Conservation (phyloP, 2,888 invertebrate genomes). For the Suillia variegata region DNA sequence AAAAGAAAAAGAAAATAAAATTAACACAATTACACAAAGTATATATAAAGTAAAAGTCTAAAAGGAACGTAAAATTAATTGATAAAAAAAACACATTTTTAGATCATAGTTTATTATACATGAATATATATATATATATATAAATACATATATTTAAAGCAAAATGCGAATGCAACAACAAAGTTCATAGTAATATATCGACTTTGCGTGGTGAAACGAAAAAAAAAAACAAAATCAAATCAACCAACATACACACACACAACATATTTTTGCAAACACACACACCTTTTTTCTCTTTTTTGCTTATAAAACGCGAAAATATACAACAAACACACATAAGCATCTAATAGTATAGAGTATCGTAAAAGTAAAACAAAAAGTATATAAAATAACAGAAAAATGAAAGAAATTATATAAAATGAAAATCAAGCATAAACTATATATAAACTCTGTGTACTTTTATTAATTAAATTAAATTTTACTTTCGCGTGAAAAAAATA, state of each 20-base stretch:
- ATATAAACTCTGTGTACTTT: conserved; percentile 19
- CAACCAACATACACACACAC: too few relatives aligned
- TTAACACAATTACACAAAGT: conserved; percentile 27
- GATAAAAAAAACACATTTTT: conserved; percentile 39
- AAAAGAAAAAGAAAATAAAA: conserved; percentile 19
- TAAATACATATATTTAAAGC: conserved; percentile 29
- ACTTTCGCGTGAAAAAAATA: conserved; percentile 17
- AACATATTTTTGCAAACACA: neutral
- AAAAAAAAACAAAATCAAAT: neutral
- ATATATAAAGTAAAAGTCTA: conserved; percentile 16
- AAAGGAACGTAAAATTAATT: conserved; percentile 21
- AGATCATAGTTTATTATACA: conserved; percentile 35
- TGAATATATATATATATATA: conserved; percentile 28
- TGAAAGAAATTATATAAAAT: conserved; percentile 16
- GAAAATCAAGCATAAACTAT: neutral
- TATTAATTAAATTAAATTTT: conserved; percentile 14
- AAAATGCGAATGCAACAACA: conserved; percentile 12
- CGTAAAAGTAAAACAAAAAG: neutral
- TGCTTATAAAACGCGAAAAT: too few relatives aligned
- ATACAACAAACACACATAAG: too few relatives aligned
- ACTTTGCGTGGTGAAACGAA: neutral
- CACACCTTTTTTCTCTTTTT: neutral
- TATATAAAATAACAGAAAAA: conserved; percentile 17
- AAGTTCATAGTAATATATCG: neutral
- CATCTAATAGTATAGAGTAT: too few relatives aligned